A percentile compares a stretch with the other conserved stretches of the same genome.
These are phyloP conservation scores for Apostichopus japonicus DNA, from an alignment of 35 echinoderm and acorn worm species.

Conservation along the genomic window DNA sequence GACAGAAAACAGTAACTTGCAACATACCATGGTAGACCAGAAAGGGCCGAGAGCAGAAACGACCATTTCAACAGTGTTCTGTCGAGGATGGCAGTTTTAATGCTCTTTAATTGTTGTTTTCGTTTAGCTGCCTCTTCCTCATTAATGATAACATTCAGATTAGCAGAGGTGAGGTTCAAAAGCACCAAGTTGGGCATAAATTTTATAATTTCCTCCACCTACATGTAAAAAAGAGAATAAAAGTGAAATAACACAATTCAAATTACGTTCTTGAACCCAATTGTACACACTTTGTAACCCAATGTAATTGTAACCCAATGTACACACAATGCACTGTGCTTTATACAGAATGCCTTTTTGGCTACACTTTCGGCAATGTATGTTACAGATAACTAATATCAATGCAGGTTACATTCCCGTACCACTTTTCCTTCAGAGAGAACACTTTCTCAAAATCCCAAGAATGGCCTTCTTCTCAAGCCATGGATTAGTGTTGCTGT, in stretches of 20 bases:
- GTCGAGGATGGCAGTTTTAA: neutral
- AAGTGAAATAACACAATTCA: neutral
- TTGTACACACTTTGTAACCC: no score
- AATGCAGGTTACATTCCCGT: no score
- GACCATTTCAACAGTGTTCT: neutral
- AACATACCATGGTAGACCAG: constrained; percentile 14
- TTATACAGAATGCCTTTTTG: no score
- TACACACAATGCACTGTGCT: no score
- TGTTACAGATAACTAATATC: no score
- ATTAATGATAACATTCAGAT: neutral
- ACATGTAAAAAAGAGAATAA: neutral
- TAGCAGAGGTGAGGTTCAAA: neutral
- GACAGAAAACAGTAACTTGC: neutral
- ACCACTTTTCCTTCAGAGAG: no score
- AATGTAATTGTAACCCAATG: no score
- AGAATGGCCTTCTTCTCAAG: no score
- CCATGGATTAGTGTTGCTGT: no score
- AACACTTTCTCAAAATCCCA: no score
- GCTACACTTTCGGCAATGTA: no score
- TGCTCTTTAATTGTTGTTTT: neutral
- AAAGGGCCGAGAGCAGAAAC: neutral
- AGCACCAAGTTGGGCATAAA: constrained; percentile 28
- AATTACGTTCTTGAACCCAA: neutral
- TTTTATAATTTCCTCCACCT: constrained; percentile 20
- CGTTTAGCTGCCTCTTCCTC: no score